Base-by-base conservation (phyloP, 2,888 invertebrate species). In the Pandemis corylana region DNA sequence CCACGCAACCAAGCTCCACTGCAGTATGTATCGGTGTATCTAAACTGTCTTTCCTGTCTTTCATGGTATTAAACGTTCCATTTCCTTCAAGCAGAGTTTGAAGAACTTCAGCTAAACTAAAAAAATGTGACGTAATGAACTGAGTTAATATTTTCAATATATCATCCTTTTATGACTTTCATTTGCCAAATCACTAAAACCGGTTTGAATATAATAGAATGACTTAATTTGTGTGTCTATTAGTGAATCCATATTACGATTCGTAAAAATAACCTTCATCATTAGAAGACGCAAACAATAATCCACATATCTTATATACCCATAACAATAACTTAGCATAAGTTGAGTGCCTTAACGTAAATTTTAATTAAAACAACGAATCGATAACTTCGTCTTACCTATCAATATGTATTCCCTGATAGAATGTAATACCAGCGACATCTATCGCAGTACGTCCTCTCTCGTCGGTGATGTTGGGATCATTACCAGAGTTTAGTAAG, bases 1-100 rank as follows among this genome's bases (percentile, higher is more conserved):
- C 20, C 7, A 6, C 1, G 20, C 56, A 56, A 20, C 56, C 56
- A 56, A 56, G 56, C 9, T 56, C 56, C 56, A 56, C 56, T 20
- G 56, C 56, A 20, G 56, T 56, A 56, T 56, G 56, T 56, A 56
- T 7, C 56, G 56, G 56, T 3, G 56, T 56, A 20, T 56, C 56
- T 7, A 56, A 56, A 20, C 20, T 9, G 20, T 20, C 56, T 7
- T 20, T 56, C 9, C 7, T 20, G 7, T 20, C 56, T 20, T 20
- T 56, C 56, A 56, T 56, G 0, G 20, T 56, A 20, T 56, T 56
- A 7, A 56, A 56, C 20, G 15, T 15, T 2, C 56, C 56, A 9
- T 56, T 56, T 9, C 56, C 20, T 56, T 56, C 15, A 56, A 56
- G 56, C 13, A 56, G 15, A 56, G 20, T 56, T 20, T 56, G 56